These are phyloP conservation scores for Ethmia dodecea DNA, from an alignment of 2,888 invertebrate genomes.

Conservation along the genomic window DNA sequence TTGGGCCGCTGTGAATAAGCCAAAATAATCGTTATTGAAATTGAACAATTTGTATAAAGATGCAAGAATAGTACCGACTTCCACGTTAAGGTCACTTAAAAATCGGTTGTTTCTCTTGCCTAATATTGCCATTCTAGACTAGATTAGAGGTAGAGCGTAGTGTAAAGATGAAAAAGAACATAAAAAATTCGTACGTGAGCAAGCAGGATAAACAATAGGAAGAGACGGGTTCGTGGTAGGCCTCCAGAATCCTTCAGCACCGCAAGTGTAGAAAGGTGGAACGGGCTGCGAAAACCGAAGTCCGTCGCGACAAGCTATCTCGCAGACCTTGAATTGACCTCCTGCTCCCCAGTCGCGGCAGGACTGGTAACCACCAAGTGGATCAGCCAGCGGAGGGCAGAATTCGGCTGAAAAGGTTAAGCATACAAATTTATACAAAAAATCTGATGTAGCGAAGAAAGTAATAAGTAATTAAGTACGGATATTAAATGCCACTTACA, in stretches of 20 bases:
- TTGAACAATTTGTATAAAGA: too few relatives aligned
- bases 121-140: too few relatives aligned
- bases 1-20: conserved; percentile 87
- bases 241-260: conserved; percentile 98
- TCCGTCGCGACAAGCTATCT: conserved; percentile 91
- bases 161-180: too few relatives aligned
- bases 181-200: conserved; percentile 89
- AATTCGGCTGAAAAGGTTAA: conserved; percentile 84
- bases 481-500: conserved; percentile 79
- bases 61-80: too few relatives aligned
- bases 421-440: background rate
- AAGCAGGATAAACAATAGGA: conserved; percentile 93
- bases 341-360: conserved; percentile 98
- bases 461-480: too few relatives aligned
- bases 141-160: background rate
- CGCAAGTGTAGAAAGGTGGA: conserved; percentile 98
- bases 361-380: conserved; percentile 92
- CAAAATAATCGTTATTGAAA: too few relatives aligned
- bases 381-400: conserved; percentile 92
- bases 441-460: too few relatives aligned
- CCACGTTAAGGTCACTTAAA: too few relatives aligned
- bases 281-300: conserved; percentile 93
- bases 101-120: too few relatives aligned
- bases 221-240: conserved; percentile 89
- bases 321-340: conserved; percentile 96